A percentile compares a stretch with the other conserved stretches of the same genome.
These are phyloP conservation scores for Eptatretus atami DNA, from an alignment of 2,797 vertebrate species.

Conservation along the genomic window DNA sequence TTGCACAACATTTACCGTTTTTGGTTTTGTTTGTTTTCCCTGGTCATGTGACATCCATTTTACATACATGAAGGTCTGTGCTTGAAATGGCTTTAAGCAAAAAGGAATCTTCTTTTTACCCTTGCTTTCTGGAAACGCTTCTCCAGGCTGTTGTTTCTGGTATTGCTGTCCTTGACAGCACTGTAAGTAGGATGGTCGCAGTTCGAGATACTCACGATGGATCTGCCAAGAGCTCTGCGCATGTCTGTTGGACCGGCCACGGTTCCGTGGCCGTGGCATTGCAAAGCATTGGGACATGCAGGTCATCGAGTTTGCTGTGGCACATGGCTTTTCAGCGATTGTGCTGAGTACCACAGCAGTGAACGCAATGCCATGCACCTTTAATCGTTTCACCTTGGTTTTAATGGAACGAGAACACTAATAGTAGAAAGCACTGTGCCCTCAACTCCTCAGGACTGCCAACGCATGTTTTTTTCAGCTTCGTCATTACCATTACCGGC, in stretches of 20 bases:
- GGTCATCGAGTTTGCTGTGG: slow-evolving; percentile 69
- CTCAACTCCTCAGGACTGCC: slow-evolving; percentile 59
- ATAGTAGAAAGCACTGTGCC: slow-evolving; percentile 50
- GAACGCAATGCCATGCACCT: slow-evolving; percentile 91
- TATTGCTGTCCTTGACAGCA: slow-evolving; percentile 69
- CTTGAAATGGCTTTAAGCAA: no score
- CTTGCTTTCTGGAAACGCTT: slow-evolving; percentile 2
- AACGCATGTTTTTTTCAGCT: slow-evolving; percentile 98
- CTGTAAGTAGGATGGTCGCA: slow-evolving; percentile 71
- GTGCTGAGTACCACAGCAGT: slow-evolving; percentile 83
- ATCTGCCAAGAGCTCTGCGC: slow-evolving; percentile 61
- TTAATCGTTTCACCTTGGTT: slow-evolving; percentile 90
- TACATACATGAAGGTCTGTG: no score
- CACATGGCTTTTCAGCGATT: slow-evolving; percentile 69
- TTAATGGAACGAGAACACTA: slow-evolving; percentile 49
- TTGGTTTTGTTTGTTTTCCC: no score
- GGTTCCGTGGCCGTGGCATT: slow-evolving; percentile 74
- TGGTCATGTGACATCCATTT: no score
- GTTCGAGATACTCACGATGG: slow-evolving; percentile 71
- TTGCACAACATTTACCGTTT: no score
- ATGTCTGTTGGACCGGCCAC: slow-evolving; percentile 96
- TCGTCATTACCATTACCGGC: slow-evolving; percentile 80
- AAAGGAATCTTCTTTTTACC: no score
- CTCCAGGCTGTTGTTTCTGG: slow-evolving; percentile 86
- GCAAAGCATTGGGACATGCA: slow-evolving; percentile 72